A percentile compares a stretch with the other conserved stretches of the same genome.
phyloP scores from a whole-genome alignment of 92 coral and sea anemone genomes.

The Heliopora coerulea region DNA sequence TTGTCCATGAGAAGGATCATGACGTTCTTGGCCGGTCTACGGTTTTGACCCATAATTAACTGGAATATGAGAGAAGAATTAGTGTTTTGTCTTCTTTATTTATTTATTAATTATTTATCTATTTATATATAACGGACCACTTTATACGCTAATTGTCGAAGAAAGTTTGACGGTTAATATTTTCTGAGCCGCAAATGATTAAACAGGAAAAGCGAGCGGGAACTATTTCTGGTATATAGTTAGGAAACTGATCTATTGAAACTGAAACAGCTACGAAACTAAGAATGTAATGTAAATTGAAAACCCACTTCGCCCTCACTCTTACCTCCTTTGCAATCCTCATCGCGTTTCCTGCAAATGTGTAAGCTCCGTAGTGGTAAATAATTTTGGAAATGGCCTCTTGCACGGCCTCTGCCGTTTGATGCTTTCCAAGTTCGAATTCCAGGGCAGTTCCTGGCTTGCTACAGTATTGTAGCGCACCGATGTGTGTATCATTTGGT shows the following conservation, averaged over 20 bases:
- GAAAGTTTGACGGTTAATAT: too few species aligned
- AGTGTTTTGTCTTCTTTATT: background rate
- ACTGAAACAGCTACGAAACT: too few species aligned
- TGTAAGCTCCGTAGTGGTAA: slow-evolving; percentile 38
- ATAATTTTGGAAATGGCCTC: slow-evolving; percentile 15
- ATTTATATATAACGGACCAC: too few species aligned
- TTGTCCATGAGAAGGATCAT: slow-evolving; percentile 36
- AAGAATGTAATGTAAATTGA: too few species aligned
- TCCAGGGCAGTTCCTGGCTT: slow-evolving; percentile 20
- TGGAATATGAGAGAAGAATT: background rate
- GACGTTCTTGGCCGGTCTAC: slow-evolving; percentile 17
- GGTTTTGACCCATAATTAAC: slow-evolving; percentile 17
- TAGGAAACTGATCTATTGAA: too few species aligned
- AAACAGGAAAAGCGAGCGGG: too few species aligned
- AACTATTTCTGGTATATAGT: too few species aligned
- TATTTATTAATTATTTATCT: background rate
- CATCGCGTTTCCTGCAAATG: slow-evolving; percentile 38
- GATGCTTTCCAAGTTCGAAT: slow-evolving; percentile 11
- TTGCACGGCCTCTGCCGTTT: background rate
- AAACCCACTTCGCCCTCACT: too few species aligned
- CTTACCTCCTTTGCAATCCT: slow-evolving; percentile 28
- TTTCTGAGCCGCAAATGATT: too few species aligned
- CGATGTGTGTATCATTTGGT: slow-evolving; percentile 17
- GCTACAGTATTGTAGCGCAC: slow-evolving; percentile 22
- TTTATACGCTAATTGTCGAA: too few species aligned